Evolutionary conservation across 2,797 vertebrate genomes (phyloP), one percentile per base, ranked within the genome.

Genomic region (Leontopithecus rosalia): DNA sequence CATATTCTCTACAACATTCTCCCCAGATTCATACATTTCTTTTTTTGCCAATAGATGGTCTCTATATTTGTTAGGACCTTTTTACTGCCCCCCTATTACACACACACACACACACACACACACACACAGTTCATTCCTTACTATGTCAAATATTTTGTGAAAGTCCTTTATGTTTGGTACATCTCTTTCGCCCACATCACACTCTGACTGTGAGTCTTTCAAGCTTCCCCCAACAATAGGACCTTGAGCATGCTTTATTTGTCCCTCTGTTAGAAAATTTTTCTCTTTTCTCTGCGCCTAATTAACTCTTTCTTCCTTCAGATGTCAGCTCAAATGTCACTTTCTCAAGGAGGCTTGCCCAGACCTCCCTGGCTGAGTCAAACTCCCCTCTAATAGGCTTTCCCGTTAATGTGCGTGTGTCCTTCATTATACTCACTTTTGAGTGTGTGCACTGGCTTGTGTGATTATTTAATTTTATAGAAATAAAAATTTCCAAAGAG

Each of bases 401-500:
- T 55, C 80, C 36, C 10, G 3, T 55, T 24, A 9, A 4, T 39
- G 50, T 36, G 19, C 2, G 41, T 20, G 2, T 84, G 50, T 26
- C 41, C 84, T 52, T 77, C 61, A 26, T 0, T 24, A 41, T 14
- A 15, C 58, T 75, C 52, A 81, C 11, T 55, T 28, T 70, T 11
- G 2, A 5, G 4, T 2, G 6, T 17, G 28, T 67, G 19, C 30
- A 36, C 26, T 52, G 64, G 9, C 57, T 79, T 91, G 19, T 57
- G 26, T 58, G 41, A 67, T 28, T 76, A 58, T 58, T 91, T 88
- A 67, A 73, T 26, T 72, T 50, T 73, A 88, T 14, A 41, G 46
- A 70, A 83, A 61, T 73, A 88, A 83, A 88, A 96, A 48, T 39
- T 67, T 95, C 64, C 33, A n/a, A 86, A 92, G 39, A 91, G 73